A percentile compares a stretch with the other conserved stretches of the same genome.
These are phyloP conservation scores for Gobio occitaniae DNA, from an alignment of 2,797 vertebrate genomes.

Conservation along the genomic window DNA sequence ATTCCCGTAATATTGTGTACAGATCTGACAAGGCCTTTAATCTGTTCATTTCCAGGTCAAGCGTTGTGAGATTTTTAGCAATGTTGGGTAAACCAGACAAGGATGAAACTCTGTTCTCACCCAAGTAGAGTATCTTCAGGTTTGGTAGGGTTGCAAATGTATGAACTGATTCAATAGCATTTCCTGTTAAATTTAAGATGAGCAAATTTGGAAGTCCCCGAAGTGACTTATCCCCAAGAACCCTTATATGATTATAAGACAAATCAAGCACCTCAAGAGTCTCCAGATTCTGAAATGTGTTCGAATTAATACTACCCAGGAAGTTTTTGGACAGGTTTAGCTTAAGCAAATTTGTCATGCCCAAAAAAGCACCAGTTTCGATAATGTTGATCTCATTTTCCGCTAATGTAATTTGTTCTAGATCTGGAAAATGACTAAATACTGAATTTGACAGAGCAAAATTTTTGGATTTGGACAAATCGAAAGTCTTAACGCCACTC, in stretches of 20 bases:
- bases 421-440: constrained; percentile 75
- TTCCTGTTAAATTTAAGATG: constrained; percentile 79
- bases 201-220: constrained; percentile 70
- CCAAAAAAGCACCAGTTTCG: constrained; percentile 76
- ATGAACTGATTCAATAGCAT: constrained; percentile 77
- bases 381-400: constrained; percentile 84
- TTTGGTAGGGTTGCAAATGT: constrained; percentile 69
- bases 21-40: constrained; percentile 76
- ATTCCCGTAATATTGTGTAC: constrained; percentile 70
- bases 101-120: constrained; percentile 79
- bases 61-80: constrained; percentile 52
- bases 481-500: constrained; percentile 73
- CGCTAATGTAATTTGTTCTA: constrained; percentile 75
- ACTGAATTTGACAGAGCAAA: constrained; percentile 77
- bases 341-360: constrained; percentile 71
- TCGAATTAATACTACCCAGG: constrained; percentile 79
- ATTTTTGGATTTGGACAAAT: constrained; percentile 80
- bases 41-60: constrained; percentile 80
- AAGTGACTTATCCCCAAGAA: constrained; percentile 75
- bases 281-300: constrained; percentile 67
- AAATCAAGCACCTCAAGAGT: constrained; percentile 79
- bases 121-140: constrained; percentile 68
- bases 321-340: constrained; percentile 87
- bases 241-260: constrained; percentile 85
- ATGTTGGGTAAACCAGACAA: background rate